Conservation (phyloP, 2,888 invertebrate genomes). For the Diplolepis rosae region DNA sequence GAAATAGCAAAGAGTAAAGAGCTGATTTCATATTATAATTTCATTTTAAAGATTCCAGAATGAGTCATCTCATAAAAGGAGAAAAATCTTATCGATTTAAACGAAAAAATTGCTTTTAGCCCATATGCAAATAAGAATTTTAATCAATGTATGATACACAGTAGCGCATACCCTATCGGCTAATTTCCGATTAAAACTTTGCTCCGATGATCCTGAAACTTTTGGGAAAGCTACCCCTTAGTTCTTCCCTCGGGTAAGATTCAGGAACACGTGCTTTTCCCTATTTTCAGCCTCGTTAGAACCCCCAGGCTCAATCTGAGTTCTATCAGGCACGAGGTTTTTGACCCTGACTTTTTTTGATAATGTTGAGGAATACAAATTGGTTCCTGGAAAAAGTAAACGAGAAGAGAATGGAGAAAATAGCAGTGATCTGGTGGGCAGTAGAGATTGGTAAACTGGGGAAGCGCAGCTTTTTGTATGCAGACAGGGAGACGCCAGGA, state of each 20-base stretch:
- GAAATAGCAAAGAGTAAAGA: background rate
- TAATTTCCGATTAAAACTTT: background rate
- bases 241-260: background rate
- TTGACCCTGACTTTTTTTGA: background rate
- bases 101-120: too few relatives aligned
- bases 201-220: background rate
- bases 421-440: background rate
- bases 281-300: background rate
- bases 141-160: too few relatives aligned
- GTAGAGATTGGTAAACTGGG: constrained; percentile 32
- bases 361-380: background rate
- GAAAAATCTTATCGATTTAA: too few relatives aligned
- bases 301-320: background rate
- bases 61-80: background rate
- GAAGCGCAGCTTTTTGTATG: constrained; percentile 52
- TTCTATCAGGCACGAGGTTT: background rate
- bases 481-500: constrained; percentile 55
- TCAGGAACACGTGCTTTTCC: background rate
- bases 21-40: background rate
- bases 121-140: too few relatives aligned
- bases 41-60: background rate
- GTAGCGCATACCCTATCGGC: background rate
- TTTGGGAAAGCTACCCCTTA: background rate
- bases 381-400: background rate
- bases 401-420: background rate